phyloP scores from a whole-genome alignment of 2,797 vertebrate species.

The Lutjanus campechanus region DNA sequence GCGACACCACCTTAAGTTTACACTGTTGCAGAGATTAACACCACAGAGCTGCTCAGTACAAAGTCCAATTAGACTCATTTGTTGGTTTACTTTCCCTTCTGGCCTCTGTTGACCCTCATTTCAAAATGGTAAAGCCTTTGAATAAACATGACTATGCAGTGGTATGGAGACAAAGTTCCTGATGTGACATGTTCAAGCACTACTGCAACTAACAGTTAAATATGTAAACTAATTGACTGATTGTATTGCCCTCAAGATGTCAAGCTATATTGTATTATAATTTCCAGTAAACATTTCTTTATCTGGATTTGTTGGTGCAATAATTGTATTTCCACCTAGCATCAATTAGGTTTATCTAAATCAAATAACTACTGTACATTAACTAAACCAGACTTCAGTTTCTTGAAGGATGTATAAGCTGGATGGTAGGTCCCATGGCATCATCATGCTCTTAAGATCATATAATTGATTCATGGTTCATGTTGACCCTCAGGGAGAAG shows the following conservation, averaged over 20 bases:
- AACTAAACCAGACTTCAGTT: slow-evolving; percentile 35
- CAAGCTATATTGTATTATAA: not conserved
- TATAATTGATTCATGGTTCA: slow-evolving; percentile 27
- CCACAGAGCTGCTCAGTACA: not conserved
- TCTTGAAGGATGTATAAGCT: not conserved
- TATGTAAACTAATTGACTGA: not conserved
- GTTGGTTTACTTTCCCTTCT: not conserved
- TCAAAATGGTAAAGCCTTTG: not conserved
- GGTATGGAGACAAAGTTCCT: not conserved
- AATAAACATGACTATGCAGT: not conserved
- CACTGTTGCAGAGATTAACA: not conserved
- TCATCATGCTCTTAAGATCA: slow-evolving; percentile 32
- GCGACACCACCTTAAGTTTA: not conserved
- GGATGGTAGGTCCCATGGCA: slow-evolving; percentile 14
- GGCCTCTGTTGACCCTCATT: not conserved
- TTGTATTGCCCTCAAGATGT: not conserved
- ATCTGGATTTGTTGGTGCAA: slow-evolving; percentile 28
- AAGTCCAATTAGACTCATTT: not conserved
- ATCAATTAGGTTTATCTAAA: slow-evolving; percentile 44
- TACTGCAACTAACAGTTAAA: not conserved
- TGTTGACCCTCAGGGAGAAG: slow-evolving; percentile 81
- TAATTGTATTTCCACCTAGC: slow-evolving; percentile 44
- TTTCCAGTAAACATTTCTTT: slow-evolving; percentile 18
- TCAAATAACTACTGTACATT: slow-evolving; percentile 34
- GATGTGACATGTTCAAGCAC: not conserved